Conservation (phyloP, 2,113 vertebrate genomes). For the Erythrolamprus reginae region DNA sequence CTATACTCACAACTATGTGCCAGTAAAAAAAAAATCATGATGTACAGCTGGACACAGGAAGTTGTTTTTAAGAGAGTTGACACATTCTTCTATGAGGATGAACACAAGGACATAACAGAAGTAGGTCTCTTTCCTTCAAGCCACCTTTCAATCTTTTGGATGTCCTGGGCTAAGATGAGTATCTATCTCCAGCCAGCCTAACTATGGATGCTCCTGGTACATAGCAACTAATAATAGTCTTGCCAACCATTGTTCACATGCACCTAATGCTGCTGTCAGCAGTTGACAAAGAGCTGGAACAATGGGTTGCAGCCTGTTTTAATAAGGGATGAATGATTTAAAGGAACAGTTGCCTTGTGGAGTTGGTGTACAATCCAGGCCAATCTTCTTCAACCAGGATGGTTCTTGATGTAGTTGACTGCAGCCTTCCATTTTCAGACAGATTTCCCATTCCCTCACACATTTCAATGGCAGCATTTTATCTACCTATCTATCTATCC, state of each 20-base stretch:
- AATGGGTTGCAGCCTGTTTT: not conserved
- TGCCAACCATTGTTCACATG: not conserved
- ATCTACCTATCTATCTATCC: too few relatives aligned
- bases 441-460: not conserved
- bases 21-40: not conserved
- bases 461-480: not conserved
- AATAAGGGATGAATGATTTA: not conserved
- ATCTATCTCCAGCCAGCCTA: not conserved
- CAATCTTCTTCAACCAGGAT: not conserved
- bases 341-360: not conserved
- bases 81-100: not conserved
- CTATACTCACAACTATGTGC: not conserved
- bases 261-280: not conserved
- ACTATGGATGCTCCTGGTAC: not conserved
- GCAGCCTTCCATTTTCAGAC: not conserved
- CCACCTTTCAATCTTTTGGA: not conserved
- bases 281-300: not conserved
- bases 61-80: not conserved
- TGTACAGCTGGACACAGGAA: not conserved
- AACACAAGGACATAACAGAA: too few relatives aligned
- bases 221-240: not conserved
- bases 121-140: not conserved
- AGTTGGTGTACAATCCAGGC: not conserved
- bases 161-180: too few relatives aligned
- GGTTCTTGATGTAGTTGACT: not conserved